Evolutionary conservation across 2,888 invertebrate species (phyloP).

Genomic region (Meta bourneti): DNA sequence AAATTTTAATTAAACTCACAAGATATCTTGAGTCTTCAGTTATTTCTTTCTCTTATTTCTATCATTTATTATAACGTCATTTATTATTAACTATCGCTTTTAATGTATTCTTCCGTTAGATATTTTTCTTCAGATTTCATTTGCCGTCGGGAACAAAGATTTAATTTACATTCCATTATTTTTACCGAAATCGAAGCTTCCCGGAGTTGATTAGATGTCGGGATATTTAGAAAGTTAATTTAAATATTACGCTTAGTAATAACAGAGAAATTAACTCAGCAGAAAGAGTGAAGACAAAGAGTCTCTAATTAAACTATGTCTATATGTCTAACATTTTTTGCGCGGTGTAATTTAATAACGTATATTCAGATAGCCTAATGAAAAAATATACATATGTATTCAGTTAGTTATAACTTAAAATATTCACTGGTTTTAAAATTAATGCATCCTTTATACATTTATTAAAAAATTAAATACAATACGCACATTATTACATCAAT

Average conservation of each 20-base stretch:
- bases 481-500: too few relatives aligned
- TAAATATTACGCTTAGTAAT: not conserved
- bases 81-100: not conserved
- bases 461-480: too few relatives aligned
- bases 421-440: too few relatives aligned
- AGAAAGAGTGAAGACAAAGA: not conserved
- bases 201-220: not conserved
- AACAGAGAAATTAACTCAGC: not conserved
- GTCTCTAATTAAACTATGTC: not conserved
- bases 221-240: not conserved
- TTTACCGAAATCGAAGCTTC: not conserved
- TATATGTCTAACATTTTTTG: not conserved
- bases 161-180: not conserved
- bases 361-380: not conserved
- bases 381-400: too few relatives aligned
- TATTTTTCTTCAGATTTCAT: not conserved
- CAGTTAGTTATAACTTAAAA: too few relatives aligned
- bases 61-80: not conserved
- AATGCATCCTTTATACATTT: too few relatives aligned
- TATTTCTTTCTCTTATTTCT: not conserved
- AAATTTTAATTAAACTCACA: not conserved
- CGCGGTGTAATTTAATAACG: not conserved
- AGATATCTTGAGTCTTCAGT: not conserved
- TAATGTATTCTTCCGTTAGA: not conserved
- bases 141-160: not conserved